A percentile compares a stretch with the other conserved stretches of the same genome.
These are phyloP conservation scores for Equus quagga DNA, from an alignment of 2,113 vertebrate genomes.

Conservation along the genomic window DNA sequence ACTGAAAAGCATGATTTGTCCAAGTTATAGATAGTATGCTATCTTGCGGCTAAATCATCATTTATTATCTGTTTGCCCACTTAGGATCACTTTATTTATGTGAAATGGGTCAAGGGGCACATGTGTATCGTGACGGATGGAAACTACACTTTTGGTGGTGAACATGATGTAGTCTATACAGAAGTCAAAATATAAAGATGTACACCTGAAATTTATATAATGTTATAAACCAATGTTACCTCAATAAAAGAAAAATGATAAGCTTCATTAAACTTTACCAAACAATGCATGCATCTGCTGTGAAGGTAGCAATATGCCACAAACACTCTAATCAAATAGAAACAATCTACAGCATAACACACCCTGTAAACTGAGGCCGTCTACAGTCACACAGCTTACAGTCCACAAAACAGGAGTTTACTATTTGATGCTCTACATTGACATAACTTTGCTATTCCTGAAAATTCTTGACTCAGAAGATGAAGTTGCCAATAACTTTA, in stretches of 20 bases:
- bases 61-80: not conserved
- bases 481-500: not conserved
- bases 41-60: not conserved
- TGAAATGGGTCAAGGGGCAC: too few relatives aligned
- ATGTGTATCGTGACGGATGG: too few relatives aligned
- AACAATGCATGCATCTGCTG: not conserved
- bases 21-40: not conserved
- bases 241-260: not conserved
- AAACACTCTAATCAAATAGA: not conserved
- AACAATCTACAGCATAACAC: not conserved
- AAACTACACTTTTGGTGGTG: too few relatives aligned
- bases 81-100: conserved; percentile 5
- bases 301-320: not conserved
- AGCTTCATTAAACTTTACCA: conserved; percentile 25
- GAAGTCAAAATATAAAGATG: too few relatives aligned
- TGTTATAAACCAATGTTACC: too few relatives aligned
- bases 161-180: too few relatives aligned
- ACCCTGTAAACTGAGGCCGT: not conserved
- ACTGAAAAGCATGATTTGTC: not conserved
- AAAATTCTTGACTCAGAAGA: not conserved
- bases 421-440: not conserved
- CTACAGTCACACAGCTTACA: not conserved
- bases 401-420: not conserved
- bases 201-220: too few relatives aligned
- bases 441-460: not conserved